Evolutionary conservation across 2,888 invertebrate genomes (phyloP), one percentile per base, ranked within the genome.

Genomic region (Microchrysa polita): DNA sequence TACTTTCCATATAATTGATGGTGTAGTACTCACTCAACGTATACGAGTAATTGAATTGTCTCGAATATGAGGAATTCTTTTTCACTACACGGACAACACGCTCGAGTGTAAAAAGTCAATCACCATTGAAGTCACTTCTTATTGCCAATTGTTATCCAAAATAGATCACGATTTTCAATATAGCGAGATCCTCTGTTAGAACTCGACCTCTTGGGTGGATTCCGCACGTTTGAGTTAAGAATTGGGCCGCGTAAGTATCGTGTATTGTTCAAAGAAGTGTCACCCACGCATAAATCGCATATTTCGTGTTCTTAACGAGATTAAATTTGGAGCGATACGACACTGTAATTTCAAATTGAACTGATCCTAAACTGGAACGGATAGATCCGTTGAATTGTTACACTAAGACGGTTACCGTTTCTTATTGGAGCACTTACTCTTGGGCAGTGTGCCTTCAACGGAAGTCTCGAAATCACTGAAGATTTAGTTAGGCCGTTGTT

Each of bases 381-480:
- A 57, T 20, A 14, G 27, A 34, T 34, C 27, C 4, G 27, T 34
- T 5, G 27, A 34, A 34, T 34, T n/a, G 7, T 34, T 34, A 7
- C 27, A 7, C 4, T 7, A 5, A 34, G 27, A 5, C 7, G 27
- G 27, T 34, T 34, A 34, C 27, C 27, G 7, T 7, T 34, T 34
- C 27, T 34, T n/a, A n/a, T n/a, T 34, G 27, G 27, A 34, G 1
- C 27, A 48, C 10, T 34, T 48, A 67, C 71, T n/a, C n/a, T 73
- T 57, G 67, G 73, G 16, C 27, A 52, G 34, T 76, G 67, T 73
- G 73, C 22, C 76, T 73, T 72, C 74, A 71, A 69, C 74, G 73
- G 53, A 69, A 65, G 74, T 71, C 74, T 74, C 57, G 48, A 59
- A 71, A 74, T 74, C 69, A 76, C 76, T 76, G 74, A 61, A 74